Evolutionary conservation across 2,888 invertebrate species (phyloP).

Genomic region (Parascotia fuliginaria): DNA sequence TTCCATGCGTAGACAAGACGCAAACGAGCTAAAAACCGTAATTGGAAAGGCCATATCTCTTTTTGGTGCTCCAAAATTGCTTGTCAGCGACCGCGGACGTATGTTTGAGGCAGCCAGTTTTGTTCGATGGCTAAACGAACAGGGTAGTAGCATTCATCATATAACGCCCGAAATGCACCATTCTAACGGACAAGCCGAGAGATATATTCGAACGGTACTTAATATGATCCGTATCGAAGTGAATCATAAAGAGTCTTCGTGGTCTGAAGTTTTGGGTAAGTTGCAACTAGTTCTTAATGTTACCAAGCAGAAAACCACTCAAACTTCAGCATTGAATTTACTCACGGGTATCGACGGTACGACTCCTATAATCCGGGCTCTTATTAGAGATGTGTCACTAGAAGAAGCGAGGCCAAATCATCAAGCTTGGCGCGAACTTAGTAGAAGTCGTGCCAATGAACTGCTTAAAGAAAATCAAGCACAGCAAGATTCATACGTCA

Average conservation of each 20-base stretch:
- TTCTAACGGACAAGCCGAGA: neutral
- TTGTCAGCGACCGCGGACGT: neutral
- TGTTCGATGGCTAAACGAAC: neutral
- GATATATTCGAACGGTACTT: neutral
- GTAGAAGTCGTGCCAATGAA: neutral
- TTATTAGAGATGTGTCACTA: neutral
- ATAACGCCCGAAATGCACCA: conserved; percentile 1
- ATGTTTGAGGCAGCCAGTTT: conserved; percentile 1
- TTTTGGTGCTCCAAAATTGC: neutral
- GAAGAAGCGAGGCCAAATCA: neutral
- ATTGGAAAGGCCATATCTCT: neutral
- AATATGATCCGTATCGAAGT: neutral
- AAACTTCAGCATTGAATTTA: neutral
- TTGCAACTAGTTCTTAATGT: neutral
- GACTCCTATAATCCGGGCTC: neutral
- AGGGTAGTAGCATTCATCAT: neutral
- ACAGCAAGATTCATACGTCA: no score
- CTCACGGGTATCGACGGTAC: neutral
- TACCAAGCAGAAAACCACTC: neutral
- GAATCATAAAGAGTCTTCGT: neutral
- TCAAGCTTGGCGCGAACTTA: neutral
- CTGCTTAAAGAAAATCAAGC: no score
- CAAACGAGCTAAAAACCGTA: neutral
- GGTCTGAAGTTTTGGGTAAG: neutral
- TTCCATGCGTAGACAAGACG: neutral